phyloP scores from a whole-genome alignment of 2,797 vertebrate species.

The Sebastes iracundus region DNA sequence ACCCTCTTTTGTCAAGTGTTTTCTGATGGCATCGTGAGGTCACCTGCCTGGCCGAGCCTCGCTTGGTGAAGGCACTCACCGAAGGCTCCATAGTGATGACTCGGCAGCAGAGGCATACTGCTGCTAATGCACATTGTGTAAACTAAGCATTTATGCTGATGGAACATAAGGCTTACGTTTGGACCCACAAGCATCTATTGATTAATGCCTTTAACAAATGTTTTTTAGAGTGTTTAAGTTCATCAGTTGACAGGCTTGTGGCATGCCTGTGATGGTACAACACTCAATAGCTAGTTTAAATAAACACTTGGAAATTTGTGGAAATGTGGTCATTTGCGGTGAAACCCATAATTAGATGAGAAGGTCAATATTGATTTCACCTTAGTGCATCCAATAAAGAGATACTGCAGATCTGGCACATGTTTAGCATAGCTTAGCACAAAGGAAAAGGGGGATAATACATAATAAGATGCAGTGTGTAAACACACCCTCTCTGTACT shows the following conservation, averaged over 20 bases:
- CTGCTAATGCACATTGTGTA: slow-evolving; percentile 54
- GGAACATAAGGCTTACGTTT: slow-evolving; percentile 38
- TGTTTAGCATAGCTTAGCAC: background rate
- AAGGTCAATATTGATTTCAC: background rate
- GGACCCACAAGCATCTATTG: slow-evolving; percentile 49
- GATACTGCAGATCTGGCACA: background rate
- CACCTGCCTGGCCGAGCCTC: slow-evolving; percentile 1
- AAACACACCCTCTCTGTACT: too few species aligned
- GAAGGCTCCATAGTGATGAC: slow-evolving; percentile 54
- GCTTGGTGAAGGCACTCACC: background rate
- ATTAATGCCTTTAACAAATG: slow-evolving; percentile 45
- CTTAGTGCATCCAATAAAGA: background rate
- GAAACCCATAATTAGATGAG: background rate
- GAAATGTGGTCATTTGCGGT: background rate
- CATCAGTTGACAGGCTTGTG: background rate
- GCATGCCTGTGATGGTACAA: background rate
- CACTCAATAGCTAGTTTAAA: background rate
- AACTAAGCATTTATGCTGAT: slow-evolving; percentile 61
- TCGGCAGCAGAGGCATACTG: slow-evolving; percentile 28
- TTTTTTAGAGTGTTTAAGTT: slow-evolving; percentile 19
- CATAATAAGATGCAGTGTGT: background rate
- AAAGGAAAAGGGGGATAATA: background rate
- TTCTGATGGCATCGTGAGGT: slow-evolving; percentile 9
- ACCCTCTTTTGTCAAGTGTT: background rate
- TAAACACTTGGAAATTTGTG: background rate